Conservation (phyloP, 2,888 invertebrate species). For the Caenorhabditis sulstoni region DNA sequence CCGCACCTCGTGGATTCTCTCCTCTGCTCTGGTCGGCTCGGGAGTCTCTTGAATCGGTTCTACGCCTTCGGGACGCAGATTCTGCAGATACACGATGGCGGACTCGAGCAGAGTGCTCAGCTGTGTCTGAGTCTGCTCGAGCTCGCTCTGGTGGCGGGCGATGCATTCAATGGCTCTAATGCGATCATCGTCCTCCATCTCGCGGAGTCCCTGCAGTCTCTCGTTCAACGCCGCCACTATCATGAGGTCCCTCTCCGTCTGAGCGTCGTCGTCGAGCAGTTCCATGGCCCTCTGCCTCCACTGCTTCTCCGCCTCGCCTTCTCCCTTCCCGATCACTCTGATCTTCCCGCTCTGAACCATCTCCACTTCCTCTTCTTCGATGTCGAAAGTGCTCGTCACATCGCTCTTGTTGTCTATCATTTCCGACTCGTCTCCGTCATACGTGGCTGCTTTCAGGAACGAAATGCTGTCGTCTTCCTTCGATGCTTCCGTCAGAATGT, state of each 20-base stretch:
- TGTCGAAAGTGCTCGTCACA: constrained; percentile 52
- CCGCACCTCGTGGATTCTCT: constrained; percentile 26
- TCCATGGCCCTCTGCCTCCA: constrained; percentile 63
- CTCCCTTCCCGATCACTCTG: constrained; percentile 52
- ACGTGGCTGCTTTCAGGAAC: constrained; percentile 41
- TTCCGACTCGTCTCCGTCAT: constrained; percentile 65
- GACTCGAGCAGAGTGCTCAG: constrained; percentile 70
- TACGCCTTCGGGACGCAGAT: constrained; percentile 30
- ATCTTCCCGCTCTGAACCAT: constrained; percentile 49
- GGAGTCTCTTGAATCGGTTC: constrained; percentile 22
- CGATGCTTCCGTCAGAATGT: constrained; percentile 66
- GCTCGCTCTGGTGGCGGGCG: constrained; percentile 70
- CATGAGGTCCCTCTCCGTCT: constrained; percentile 64
- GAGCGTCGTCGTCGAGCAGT: constrained; percentile 63
- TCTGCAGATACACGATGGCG: constrained; percentile 70
- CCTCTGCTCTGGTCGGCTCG: constrained; percentile 18
- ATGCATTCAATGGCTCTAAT: constrained; percentile 70
- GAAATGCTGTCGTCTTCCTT: constrained; percentile 55
- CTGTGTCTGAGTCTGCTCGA: constrained; percentile 74
- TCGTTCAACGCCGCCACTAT: constrained; percentile 66
- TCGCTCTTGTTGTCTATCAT: constrained; percentile 60
- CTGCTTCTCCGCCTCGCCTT: constrained; percentile 43
- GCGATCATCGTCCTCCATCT: constrained; percentile 69
- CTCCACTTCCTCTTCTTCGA: constrained; percentile 57
- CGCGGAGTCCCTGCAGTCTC: constrained; percentile 59